These are phyloP conservation scores for Anguilla obscura DNA, from an alignment of 2,797 vertebrate species.

Conservation along the genomic window DNA sequence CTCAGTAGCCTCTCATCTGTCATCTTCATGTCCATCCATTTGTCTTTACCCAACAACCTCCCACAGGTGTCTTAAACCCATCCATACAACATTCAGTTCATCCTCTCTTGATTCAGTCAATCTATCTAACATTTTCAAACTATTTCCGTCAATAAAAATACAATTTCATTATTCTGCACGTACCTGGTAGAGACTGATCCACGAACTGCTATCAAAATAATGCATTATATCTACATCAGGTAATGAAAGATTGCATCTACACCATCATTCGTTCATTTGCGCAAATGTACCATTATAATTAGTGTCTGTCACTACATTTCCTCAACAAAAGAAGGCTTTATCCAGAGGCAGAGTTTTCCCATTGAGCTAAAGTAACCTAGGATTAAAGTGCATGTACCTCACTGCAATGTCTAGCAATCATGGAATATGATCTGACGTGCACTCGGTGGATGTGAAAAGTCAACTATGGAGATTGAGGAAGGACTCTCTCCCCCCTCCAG, in stretches of 20 bases:
- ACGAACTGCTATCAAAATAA: slow-evolving; percentile 27
- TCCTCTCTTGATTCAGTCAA: neutral
- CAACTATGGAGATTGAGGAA: neutral
- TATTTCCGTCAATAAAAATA: neutral
- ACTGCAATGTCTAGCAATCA: slow-evolving; percentile 3
- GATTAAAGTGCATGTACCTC: neutral
- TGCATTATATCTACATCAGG: slow-evolving; percentile 10
- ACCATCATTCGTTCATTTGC: slow-evolving; percentile 5
- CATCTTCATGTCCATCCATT: too few species aligned
- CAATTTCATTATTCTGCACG: neutral
- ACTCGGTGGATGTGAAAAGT: neutral
- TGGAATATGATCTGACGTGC: neutral
- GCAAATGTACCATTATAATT: neutral
- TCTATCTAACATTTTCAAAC: neutral
- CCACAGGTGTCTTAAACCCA: neutral
- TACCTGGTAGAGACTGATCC: slow-evolving; percentile 13
- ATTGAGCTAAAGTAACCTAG: neutral
- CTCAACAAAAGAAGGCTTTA: neutral
- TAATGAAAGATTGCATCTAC: neutral
- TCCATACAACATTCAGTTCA: neutral
- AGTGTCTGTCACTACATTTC: neutral
- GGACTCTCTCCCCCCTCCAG: neutral
- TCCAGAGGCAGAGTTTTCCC: neutral
- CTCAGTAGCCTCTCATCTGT: neutral
- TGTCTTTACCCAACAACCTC: neutral